phyloP scores from a whole-genome alignment of 2,113 vertebrate genomes.

The Hymenochirus boettgeri region DNA sequence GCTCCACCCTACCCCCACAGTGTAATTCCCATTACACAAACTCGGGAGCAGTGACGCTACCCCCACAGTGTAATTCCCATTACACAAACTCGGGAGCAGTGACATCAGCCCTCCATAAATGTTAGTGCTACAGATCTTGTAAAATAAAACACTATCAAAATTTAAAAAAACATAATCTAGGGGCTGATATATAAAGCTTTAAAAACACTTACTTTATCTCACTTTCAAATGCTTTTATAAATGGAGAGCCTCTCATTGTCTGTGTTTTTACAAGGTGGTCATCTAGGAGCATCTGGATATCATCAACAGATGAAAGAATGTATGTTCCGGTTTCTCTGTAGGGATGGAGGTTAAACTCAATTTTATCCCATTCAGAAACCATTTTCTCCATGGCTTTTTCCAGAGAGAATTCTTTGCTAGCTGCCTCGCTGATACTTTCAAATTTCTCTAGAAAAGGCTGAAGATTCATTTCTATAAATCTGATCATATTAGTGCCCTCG shows the following conservation, averaged over 20 bases:
- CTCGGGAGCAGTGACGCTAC: too few species aligned
- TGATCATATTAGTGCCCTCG: constrained; percentile 61
- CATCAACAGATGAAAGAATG: constrained; percentile 77
- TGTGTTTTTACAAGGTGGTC: constrained; percentile 86
- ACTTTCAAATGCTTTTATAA: constrained; percentile 75
- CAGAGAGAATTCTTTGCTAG: constrained; percentile 77
- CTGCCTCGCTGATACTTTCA: constrained; percentile 73
- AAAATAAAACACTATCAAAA: too few species aligned
- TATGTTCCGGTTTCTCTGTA: constrained; percentile 75
- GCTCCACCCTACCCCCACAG: too few species aligned
- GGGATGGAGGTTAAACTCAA: constrained; percentile 70
- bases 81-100: too few species aligned
- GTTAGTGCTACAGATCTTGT: too few species aligned
- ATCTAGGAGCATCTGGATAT: constrained; percentile 81
- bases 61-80: too few species aligned
- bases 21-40: too few species aligned
- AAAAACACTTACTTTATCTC: constrained; percentile 79
- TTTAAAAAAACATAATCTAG: too few species aligned
- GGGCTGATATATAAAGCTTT: too few species aligned
- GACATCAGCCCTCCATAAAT: too few species aligned
- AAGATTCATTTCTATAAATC: constrained; percentile 70
- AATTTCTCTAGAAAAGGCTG: constrained; percentile 64
- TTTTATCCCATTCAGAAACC: constrained; percentile 67
- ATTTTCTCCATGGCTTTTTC: constrained; percentile 83
- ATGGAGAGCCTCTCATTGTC: constrained; percentile 79